Percentiles rank a stretch among this genome's conserved stretches.
Conservation (phyloP, 2,888 invertebrate species). For the Ctenicera cuprea region DNA sequence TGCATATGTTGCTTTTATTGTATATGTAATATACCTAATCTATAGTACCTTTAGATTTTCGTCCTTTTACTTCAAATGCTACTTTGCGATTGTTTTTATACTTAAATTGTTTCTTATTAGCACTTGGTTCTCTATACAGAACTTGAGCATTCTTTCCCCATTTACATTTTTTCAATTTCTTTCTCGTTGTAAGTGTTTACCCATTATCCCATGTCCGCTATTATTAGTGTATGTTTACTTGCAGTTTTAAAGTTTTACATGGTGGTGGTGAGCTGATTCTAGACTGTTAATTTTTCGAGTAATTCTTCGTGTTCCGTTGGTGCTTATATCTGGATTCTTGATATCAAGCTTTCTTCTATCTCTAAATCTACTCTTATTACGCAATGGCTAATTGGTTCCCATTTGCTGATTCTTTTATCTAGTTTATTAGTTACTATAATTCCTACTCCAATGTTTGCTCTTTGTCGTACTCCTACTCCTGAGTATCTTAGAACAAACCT, state of each 20-base stretch:
- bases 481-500: neutral
- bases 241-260: neutral
- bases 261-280: neutral
- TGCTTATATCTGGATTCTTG: neutral
- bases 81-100: no score
- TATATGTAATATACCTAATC: no score
- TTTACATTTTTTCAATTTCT: neutral
- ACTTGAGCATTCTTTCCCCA: neutral
- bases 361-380: neutral
- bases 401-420: neutral
- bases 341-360: neutral
- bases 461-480: neutral
- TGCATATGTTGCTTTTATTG: no score
- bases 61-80: no score
- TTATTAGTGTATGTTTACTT: constrained; percentile 8
- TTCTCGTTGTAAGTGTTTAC: neutral
- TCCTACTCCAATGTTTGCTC: neutral
- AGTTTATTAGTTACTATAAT: neutral
- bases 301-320: neutral
- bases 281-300: neutral
- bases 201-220: neutral
- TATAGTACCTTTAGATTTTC: no score
- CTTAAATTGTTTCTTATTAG: no score
- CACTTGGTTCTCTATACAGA: neutral
- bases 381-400: neutral